Evolutionary conservation across 2,113 vertebrate species (phyloP).

Genomic region (Siphamia tubifer): DNA sequence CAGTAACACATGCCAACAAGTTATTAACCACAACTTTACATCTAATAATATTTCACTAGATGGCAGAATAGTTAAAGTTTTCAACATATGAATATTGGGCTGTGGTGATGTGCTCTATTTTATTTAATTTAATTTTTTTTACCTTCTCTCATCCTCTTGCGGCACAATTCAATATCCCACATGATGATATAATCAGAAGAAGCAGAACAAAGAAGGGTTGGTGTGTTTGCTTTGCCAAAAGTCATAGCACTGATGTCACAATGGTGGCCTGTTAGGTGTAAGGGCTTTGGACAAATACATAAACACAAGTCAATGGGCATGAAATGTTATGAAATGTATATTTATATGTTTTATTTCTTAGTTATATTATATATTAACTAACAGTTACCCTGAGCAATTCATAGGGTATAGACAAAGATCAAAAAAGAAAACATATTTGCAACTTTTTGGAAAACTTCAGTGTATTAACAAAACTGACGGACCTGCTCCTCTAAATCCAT

Average conservation of each 20-base stretch:
- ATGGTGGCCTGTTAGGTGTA: conserved; percentile 83
- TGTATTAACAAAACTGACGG: too few species aligned
- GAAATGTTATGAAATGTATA: too few species aligned
- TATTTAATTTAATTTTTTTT: not conserved
- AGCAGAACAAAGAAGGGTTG: conserved; percentile 84
- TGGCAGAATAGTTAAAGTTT: conserved; percentile 23
- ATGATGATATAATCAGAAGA: conserved; percentile 82
- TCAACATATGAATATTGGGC: not conserved
- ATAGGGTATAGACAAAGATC: too few species aligned
- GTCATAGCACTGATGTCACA: conserved; percentile 81
- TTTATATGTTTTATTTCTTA: too few species aligned
- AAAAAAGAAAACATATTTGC: too few species aligned
- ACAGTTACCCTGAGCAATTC: too few species aligned
- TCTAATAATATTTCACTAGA: not conserved
- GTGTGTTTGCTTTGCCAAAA: conserved; percentile 77
- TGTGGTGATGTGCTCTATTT: too few species aligned
- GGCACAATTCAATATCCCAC: conserved; percentile 84
- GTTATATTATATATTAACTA: too few species aligned
- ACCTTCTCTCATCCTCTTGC: conserved; percentile 76
- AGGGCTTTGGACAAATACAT: conserved; percentile 49
- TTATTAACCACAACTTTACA: not conserved
- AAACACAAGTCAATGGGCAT: not conserved
- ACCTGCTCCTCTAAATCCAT: conserved; percentile 70
- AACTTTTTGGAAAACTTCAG: too few species aligned
- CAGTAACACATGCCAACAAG: not conserved